Evolutionary conservation across 2,797 vertebrate species (phyloP).

Genomic region (Lepidocolaptes lacrymiger): DNA sequence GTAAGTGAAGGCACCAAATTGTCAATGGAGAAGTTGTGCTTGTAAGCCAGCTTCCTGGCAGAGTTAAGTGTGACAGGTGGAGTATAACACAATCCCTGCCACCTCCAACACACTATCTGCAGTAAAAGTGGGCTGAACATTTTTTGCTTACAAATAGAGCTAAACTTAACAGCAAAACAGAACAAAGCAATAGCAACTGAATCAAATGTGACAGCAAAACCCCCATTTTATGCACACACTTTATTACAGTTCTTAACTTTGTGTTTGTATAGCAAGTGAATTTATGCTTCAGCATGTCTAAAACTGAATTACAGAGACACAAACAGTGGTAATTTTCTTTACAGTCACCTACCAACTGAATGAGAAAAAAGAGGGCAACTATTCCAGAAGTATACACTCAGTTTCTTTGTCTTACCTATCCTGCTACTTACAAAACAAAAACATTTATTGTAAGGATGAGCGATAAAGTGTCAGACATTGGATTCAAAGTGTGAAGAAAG

Average conservation of each 20-base stretch:
- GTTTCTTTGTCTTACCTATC: neutral
- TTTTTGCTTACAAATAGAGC: neutral
- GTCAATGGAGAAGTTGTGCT: neutral
- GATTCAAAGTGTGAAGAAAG: neutral
- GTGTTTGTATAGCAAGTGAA: neutral
- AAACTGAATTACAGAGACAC: constrained; percentile 19
- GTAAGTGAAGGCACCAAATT: neutral
- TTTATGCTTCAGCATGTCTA: constrained; percentile 23
- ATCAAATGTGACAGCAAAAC: constrained; percentile 33
- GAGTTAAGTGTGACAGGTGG: neutral
- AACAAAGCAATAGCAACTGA: constrained; percentile 23
- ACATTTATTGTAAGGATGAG: neutral
- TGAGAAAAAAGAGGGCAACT: neutral
- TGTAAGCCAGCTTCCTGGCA: neutral
- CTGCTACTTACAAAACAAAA: neutral
- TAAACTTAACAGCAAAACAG: constrained; percentile 20
- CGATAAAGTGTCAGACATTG: neutral
- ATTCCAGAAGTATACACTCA: neutral
- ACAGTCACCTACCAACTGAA: neutral
- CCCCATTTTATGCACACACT: constrained; percentile 34
- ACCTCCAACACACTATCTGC: neutral
- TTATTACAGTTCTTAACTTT: constrained; percentile 53
- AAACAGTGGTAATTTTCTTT: constrained; percentile 1
- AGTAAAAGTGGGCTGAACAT: neutral
- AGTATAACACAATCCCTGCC: neutral